These are phyloP conservation scores for Dysmachus trigonus DNA, from an alignment of 2,888 invertebrate species.

Conservation along the genomic window DNA sequence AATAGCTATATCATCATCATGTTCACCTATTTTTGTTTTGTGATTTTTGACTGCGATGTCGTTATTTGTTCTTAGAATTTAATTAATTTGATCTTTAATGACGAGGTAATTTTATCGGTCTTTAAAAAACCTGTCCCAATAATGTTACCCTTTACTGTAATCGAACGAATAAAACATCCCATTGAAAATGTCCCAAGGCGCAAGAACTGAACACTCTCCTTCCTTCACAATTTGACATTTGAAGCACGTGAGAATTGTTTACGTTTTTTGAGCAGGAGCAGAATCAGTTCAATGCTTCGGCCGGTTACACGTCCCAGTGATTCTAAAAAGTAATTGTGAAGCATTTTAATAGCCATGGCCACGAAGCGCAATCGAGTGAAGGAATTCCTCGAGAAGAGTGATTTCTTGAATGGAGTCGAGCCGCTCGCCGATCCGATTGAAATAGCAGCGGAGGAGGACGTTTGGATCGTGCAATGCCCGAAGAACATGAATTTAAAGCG, in stretches of 20 bases:
- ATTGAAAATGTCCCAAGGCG: neutral
- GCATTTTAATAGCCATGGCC: neutral
- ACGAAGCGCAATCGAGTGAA: neutral
- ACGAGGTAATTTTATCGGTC: too few species aligned
- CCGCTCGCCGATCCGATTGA: neutral
- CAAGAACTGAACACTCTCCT: neutral
- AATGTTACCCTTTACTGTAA: neutral
- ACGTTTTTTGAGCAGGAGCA: neutral
- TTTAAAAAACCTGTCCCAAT: neutral
- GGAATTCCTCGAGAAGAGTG: neutral
- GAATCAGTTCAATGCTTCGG: too few species aligned
- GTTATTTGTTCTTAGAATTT: too few species aligned
- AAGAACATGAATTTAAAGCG: neutral
- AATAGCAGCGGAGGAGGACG: neutral
- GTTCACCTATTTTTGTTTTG: too few species aligned
- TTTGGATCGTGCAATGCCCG: constrained; percentile 26
- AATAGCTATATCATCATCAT: too few species aligned
- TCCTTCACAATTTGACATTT: neutral
- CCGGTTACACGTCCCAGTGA: neutral
- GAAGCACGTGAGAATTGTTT: neutral
- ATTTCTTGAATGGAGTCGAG: neutral
- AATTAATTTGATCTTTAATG: too few species aligned
- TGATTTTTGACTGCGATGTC: too few species aligned
- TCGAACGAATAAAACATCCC: neutral
- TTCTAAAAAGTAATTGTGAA: neutral